Evolutionary conservation across 1,140 invertebrate genomes (phyloP).

Genomic region (Colletes gigas): DNA sequence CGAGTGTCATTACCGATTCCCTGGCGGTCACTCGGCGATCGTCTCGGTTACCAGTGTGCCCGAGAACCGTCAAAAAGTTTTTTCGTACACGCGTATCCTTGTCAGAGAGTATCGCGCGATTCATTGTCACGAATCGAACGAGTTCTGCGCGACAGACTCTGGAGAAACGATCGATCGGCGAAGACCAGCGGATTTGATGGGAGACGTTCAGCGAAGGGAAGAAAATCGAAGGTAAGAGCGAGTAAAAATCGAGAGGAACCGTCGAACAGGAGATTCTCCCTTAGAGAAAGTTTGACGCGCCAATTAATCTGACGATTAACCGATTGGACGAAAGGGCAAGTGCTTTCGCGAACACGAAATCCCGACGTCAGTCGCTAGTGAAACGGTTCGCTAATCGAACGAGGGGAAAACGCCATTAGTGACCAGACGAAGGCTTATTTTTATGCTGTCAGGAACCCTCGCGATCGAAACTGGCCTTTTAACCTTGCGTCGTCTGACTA

Average conservation of each 20-base stretch:
- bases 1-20: constrained; percentile 59
- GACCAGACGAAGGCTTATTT: no score
- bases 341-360: not conserved
- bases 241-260: not conserved
- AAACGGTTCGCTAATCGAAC: no score
- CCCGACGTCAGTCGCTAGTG: no score
- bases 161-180: not conserved
- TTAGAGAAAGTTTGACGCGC: not conserved
- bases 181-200: not conserved
- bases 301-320: not conserved
- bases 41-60: constrained; percentile 52
- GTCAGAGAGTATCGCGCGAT: not conserved
- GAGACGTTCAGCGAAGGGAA: not conserved
- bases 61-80: not conserved
- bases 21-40: constrained; percentile 58
- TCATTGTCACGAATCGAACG: not conserved
- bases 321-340: not conserved
- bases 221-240: not conserved
- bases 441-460: no score
- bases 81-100: not conserved
- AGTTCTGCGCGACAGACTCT: not conserved
- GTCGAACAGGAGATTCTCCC: not conserved
- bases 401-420: no score
- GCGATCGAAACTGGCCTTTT: no score
- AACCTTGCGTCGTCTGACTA: no score